Conservation (phyloP, 2,888 invertebrate species). For the Ectropis crepuscularia region DNA sequence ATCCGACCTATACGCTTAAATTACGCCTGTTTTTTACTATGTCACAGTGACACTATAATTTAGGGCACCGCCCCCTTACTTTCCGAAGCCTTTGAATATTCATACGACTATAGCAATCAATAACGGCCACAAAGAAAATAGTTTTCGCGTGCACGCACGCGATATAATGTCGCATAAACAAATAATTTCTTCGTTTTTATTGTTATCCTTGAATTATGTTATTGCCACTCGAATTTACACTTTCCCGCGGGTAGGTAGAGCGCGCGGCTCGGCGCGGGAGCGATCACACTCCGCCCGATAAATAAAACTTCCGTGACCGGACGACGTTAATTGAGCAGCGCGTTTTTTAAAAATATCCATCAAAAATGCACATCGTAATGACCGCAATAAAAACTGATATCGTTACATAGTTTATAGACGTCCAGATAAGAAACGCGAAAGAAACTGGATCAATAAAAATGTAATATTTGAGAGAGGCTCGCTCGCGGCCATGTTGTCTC, state of each 20-base stretch:
- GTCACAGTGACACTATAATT: constrained; percentile 83
- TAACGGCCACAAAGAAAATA: constrained; percentile 80
- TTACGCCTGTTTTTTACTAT: constrained; percentile 77
- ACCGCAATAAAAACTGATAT: constrained; percentile 70
- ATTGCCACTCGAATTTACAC: constrained; percentile 66
- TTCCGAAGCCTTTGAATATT: constrained; percentile 82
- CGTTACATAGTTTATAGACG: constrained; percentile 63
- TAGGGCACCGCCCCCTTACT: constrained; percentile 80
- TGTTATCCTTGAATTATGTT: constrained; percentile 70
- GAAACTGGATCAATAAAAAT: constrained; percentile 62
- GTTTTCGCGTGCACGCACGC: constrained; percentile 84
- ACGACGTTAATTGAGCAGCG: constrained; percentile 74
- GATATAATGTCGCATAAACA: constrained; percentile 82
- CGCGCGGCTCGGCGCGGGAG: constrained; percentile 51
- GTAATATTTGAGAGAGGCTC: constrained; percentile 45
- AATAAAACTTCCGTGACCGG: constrained; percentile 78
- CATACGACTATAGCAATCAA: constrained; percentile 83
- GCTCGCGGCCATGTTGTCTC: constrained; percentile 57
- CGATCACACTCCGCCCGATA: constrained; percentile 69
- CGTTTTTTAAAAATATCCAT: constrained; percentile 72
- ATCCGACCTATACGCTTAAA: constrained; percentile 73
- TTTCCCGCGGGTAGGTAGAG: constrained; percentile 37
- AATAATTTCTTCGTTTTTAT: constrained; percentile 80
- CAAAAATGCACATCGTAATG: constrained; percentile 81
- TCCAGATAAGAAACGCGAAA: constrained; percentile 56